Base-by-base conservation (phyloP, 2,797 vertebrate genomes). In the Avahi laniger region DNA sequence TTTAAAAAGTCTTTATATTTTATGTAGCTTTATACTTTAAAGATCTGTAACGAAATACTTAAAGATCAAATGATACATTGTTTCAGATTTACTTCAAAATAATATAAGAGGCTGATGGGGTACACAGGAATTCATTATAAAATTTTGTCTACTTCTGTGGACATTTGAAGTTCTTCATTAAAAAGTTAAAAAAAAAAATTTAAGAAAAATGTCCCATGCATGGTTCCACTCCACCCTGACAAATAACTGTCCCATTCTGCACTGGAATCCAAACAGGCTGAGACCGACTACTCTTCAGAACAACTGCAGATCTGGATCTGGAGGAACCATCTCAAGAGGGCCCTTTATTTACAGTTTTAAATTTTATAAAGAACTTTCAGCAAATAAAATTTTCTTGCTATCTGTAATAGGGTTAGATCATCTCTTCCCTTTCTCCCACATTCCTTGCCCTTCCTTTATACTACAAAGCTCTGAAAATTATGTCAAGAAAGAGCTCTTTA, bases 41-140 rank as follows among this genome's bases (percentile, higher is more conserved):
- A 76, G 65, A n/a, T 28, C 6, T 43, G 50, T 2, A 46, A 72
- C 18, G 24, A 90, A 69, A 43, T 8, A 43, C 33, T 35, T 67
- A n/a, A 0, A 33, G 46, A 59, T 61, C 80, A 72, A 82, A 86
- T 2, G 54, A 59, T 3, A 20, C 2, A 13, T 14, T 7, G 15
- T 73, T 61, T 82, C 38, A 54, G 54, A 69, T 72, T 43, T 80
- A 61, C 69, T 86, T 94, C 61, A 70, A 80, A 82, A 48, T 46
- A 89, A 59, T 5, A n/a, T 2, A n/a, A n/a, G 26, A 63, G 11
- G 38, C 22, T 48, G 41, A 18, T 14, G 41, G 46, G 46, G n/a
- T 14, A 28, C 11, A 24, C 14, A 4, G 4, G 28, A 54, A 20
- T 38, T 82, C 13, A 75, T 48, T 48, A 88, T 26, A 33, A 35